These are phyloP conservation scores for Spodoptera picta DNA, from an alignment of 2,888 invertebrate genomes.

Conservation along the genomic window DNA sequence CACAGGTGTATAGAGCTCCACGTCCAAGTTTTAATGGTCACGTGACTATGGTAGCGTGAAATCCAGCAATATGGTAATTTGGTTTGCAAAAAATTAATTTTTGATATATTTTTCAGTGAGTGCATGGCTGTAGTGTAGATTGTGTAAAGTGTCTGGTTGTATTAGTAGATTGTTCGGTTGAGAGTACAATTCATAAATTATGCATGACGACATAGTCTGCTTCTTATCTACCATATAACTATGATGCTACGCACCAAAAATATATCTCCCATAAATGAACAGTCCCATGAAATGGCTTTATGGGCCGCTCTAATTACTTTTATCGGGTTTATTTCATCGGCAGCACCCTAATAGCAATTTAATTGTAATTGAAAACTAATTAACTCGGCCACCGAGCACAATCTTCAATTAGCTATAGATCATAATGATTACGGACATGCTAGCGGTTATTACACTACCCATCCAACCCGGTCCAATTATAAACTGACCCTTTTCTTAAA, in stretches of 20 bases:
- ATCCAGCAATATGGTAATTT: not conserved
- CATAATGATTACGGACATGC: conserved; percentile 58
- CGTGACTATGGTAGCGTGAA: conserved; percentile 9
- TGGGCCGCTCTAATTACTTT: conserved; percentile 69
- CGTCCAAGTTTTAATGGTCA: conserved; percentile 39
- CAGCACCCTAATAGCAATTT: conserved; percentile 68
- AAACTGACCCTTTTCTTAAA: conserved; percentile 57
- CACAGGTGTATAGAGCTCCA: conserved; percentile 61
- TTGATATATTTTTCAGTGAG: too few species aligned
- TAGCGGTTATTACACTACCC: conserved; percentile 51
- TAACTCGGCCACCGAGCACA: conserved; percentile 63
- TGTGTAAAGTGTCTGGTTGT: too few species aligned
- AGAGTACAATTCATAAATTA: too few species aligned
- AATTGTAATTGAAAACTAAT: conserved; percentile 77
- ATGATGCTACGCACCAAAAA: conserved; percentile 36
- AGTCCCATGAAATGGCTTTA: conserved; percentile 62
- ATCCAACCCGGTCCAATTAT: conserved; percentile 45
- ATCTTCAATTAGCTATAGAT: conserved; percentile 73
- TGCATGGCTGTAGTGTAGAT: too few species aligned
- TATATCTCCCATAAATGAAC: conserved; percentile 56
- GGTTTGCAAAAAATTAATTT: too few species aligned
- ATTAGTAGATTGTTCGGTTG: too few species aligned
- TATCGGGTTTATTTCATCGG: conserved; percentile 63
- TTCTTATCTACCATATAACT: conserved; percentile 3
- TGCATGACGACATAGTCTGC: too few species aligned